Evolutionary conservation across 1,140 invertebrate genomes (phyloP).

Genomic region (Mamestra configurata): DNA sequence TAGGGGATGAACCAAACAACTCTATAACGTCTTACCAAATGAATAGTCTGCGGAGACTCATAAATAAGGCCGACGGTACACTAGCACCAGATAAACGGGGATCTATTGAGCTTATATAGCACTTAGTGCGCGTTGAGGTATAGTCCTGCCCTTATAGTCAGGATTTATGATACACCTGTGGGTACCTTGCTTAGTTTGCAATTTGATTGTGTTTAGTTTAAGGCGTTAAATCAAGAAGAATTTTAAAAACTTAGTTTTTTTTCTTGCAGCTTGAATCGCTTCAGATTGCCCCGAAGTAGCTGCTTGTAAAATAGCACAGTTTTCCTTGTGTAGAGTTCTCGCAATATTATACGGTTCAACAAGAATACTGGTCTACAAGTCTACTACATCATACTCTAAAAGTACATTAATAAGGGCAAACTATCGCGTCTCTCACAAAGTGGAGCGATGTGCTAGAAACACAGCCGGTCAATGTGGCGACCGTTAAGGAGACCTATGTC

Average conservation of each 20-base stretch:
- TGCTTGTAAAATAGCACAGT: not conserved
- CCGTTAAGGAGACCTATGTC: no score
- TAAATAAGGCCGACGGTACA: slow-evolving; percentile 68
- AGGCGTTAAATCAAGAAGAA: slow-evolving; percentile 2
- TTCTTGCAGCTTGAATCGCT: not conserved
- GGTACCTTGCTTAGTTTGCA: slow-evolving; percentile 51
- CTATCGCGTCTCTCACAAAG: no score
- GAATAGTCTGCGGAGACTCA: slow-evolving; percentile 62
- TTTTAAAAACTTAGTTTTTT: not conserved
- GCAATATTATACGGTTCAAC: no score
- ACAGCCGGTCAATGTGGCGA: no score
- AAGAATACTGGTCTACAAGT: no score
- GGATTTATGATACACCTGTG: slow-evolving; percentile 71
- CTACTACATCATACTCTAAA: no score
- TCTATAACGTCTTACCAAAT: slow-evolving; percentile 62
- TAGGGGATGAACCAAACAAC: slow-evolving; percentile 61
- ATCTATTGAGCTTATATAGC: slow-evolving; percentile 72
- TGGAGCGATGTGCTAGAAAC: no score
- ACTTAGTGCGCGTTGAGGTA: slow-evolving; percentile 58
- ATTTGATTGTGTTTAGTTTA: slow-evolving; percentile 48
- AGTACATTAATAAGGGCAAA: no score
- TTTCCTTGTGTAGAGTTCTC: not conserved
- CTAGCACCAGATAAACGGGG: slow-evolving; percentile 67
- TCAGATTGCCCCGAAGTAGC: not conserved
- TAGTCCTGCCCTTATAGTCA: slow-evolving; percentile 54